Base-by-base conservation (phyloP, 2,113 vertebrate genomes). In the Phodopus roborovskii region DNA sequence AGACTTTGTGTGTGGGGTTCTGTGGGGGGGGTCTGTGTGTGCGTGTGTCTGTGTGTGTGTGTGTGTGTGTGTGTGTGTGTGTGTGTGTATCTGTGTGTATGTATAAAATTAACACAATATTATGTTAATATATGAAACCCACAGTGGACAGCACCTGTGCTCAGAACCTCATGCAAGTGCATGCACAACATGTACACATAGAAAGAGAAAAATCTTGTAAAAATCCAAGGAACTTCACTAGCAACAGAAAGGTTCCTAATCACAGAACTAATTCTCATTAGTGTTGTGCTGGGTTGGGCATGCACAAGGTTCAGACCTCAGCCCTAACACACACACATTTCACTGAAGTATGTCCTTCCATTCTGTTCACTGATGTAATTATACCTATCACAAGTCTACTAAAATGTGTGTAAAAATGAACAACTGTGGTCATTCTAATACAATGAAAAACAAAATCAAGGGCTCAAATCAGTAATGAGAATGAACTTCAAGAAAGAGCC, bases 351-450 rank as follows among this genome's bases (percentile, higher is more conserved):
- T 66, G 94, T 92, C 88, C 77, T 95, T 92, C 30, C 15, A 60
- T 73, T 79, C 36, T 92, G 86, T 92, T 95, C 85, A 94, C 4
- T 86, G 9, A 84, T 70, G 3, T 50, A 89, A 95, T 92, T 91
- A 90, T 88, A 91, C 82, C 39, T 83, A 45, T 88, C 53, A 71
- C 4, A 68, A 24, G 56, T 87, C 36, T 88, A 53, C 85, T 83
- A 84, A 95, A 94, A 86, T 91, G 33, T n/a, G 28, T 30, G 20
- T 90, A 78, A 90, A 86, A 15, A 94, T 16, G 4, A 92, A 94
- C 12, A 88, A 92, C 90, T 77, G 66, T 93, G 22, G 24, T 13
- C 73, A 85, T 73, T 73, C 6, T 62, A 9, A 85, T 56, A 87
- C 11, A 86, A 70, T 88, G 92, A 88, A 74, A 58, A 39, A 77